Percentiles rank a stretch among this genome's conserved stretches.
These are phyloP conservation scores for Oostethus manadensis DNA, from an alignment of 2,113 vertebrate genomes.

Conservation along the genomic window DNA sequence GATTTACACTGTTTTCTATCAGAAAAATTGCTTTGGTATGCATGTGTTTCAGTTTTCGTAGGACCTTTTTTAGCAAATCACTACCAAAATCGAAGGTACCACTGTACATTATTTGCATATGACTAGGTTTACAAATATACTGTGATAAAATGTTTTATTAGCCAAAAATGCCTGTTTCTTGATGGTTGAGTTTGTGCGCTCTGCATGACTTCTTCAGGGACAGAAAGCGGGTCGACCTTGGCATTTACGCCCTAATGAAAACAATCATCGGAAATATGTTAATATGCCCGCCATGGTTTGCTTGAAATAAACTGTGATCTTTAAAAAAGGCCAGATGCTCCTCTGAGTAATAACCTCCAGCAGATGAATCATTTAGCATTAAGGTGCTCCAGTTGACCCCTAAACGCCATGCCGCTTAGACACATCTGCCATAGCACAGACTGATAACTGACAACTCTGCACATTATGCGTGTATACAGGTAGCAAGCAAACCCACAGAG, in stretches of 20 bases:
- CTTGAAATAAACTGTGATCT: conserved; percentile 62
- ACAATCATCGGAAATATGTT: conserved; percentile 66
- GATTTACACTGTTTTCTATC: too few species aligned
- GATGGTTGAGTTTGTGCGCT: conserved; percentile 8
- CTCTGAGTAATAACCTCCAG: conserved; percentile 60
- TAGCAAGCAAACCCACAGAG: background rate
- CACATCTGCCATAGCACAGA: conserved; percentile 5
- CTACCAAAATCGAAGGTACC: too few species aligned
- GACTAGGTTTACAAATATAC: too few species aligned
- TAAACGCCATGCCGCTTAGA: conserved; percentile 14
- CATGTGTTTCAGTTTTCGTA: too few species aligned
- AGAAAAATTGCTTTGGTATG: too few species aligned
- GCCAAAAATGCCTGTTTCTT: background rate
- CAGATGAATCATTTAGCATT: conserved; percentile 53
- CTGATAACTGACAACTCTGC: conserved; percentile 1
- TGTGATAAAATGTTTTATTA: background rate
- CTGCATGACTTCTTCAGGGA: conserved; percentile 36
- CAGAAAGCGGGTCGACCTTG: conserved; percentile 39
- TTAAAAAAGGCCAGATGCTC: conserved; percentile 64
- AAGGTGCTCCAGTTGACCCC: conserved; percentile 35
- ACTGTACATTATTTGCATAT: too few species aligned
- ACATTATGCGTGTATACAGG: conserved; percentile 12
- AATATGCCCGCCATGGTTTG: conserved; percentile 49
- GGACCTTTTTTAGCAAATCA: too few species aligned
- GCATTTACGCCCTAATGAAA: conserved; percentile 66